Base-by-base conservation (phyloP, 2,888 invertebrate genomes). In the Calameuta filiformis region DNA sequence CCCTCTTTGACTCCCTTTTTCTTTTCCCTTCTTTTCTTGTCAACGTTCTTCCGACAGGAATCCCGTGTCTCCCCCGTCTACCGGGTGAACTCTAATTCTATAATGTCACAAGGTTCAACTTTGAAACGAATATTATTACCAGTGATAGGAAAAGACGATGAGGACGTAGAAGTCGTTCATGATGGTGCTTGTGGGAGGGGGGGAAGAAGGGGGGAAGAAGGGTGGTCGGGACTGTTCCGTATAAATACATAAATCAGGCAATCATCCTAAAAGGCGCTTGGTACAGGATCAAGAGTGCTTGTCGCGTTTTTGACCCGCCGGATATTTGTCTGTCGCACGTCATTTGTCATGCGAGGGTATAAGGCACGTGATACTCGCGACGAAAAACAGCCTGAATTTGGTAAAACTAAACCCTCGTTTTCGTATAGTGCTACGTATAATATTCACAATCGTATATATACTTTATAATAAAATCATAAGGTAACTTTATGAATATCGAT, bases 171-270 rank as follows among this genome's bases (percentile, higher is more conserved):
- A 56, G 56, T 56, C 56, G 56, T 56, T 56, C 56, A 56, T 23
- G 80, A 82, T 81, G 73, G 80, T 78, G 75, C 73, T 76, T 74
- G 33, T 12, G 35, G 35, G 74, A 76, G 77, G 74, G 79, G 77
- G 73, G 78, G 77, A 80, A 78, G 76, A 77, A 78, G 79, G 74
- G 79, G 77, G 76, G 78, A 78, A 80, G 78, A 77, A 77, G 73
- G 79, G 78, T 15, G 71, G 34, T 33, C 71, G 71, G 34, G 34
- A 71, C 74, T 40, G 35, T 77, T 75, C 76, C 79, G 83, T 87
- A 87, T 87, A 88, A 88, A 90, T 90, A 87, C 87, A 90, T 90
- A 90, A 90, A 90, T 90, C 89, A 83, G 85, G 89, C 88, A 89
- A 90, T 90, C 90, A 89, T 88, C 88, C 87, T 87, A 89, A 90